Percentiles rank a stretch among this genome's conserved stretches.
Conservation (phyloP, 1,140 invertebrate species). For the Drosophila serrata region DNA sequence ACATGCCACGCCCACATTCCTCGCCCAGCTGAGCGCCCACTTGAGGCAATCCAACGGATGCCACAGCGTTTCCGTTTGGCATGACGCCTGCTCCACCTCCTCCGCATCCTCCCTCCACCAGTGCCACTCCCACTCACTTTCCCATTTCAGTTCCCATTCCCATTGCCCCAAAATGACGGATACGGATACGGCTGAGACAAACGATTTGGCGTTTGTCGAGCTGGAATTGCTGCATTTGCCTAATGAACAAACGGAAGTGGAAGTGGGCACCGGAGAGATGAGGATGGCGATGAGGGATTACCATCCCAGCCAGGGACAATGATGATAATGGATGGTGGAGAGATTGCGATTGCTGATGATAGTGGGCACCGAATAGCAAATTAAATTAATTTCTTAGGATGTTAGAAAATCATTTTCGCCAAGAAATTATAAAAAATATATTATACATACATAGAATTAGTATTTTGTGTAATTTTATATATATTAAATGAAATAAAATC, state of each 20-base stretch:
- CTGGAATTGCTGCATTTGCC: slow-evolving; percentile 63
- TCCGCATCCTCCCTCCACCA: slow-evolving; percentile 2
- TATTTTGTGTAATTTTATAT: neutral
- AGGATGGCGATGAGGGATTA: slow-evolving; percentile 25
- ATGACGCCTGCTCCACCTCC: slow-evolving; percentile 29
- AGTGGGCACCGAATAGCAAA: slow-evolving; percentile 1
- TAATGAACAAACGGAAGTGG: slow-evolving; percentile 55
- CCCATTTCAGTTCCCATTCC: slow-evolving; percentile 10
- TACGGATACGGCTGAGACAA: slow-evolving; percentile 47
- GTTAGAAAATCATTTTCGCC: neutral
- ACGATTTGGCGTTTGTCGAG: slow-evolving; percentile 71
- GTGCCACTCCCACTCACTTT: neutral
- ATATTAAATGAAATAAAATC: neutral
- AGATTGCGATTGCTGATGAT: slow-evolving; percentile 14
- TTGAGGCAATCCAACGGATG: slow-evolving; percentile 15
- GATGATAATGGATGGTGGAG: slow-evolving; percentile 8
- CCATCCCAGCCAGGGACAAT: slow-evolving; percentile 7
- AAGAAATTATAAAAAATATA: neutral
- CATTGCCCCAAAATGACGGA: slow-evolving; percentile 24
- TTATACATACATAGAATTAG: neutral
- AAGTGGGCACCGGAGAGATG: slow-evolving; percentile 32
- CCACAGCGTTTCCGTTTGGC: slow-evolving; percentile 44
- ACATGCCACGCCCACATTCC: slow-evolving; percentile 72
- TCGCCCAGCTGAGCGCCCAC: slow-evolving; percentile 44
- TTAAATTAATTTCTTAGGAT: neutral